These are phyloP conservation scores for Palaemon carinicauda DNA, from an alignment of 1,140 invertebrate genomes.

Conservation along the genomic window DNA sequence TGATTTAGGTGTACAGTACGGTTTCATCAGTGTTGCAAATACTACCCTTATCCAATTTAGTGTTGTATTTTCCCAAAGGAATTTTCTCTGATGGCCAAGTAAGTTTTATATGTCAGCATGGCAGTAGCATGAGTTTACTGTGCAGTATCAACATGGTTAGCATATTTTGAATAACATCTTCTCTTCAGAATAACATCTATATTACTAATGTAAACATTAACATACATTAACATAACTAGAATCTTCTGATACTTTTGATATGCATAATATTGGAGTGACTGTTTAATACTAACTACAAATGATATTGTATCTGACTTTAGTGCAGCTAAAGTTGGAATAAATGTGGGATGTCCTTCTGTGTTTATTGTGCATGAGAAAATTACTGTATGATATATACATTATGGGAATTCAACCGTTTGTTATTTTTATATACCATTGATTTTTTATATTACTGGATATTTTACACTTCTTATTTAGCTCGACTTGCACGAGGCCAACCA, in stretches of 20 bases:
- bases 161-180: too few relatives aligned
- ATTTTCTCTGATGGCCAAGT: too few relatives aligned
- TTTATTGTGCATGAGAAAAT: neutral
- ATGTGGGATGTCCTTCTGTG: neutral
- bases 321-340: neutral
- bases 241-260: slow-evolving; percentile 30
- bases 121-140: too few relatives aligned
- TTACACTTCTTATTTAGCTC: slow-evolving; percentile 67
- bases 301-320: slow-evolving; percentile 16
- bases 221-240: neutral
- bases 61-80: too few relatives aligned
- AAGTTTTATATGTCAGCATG: too few relatives aligned
- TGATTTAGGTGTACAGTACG: too few relatives aligned
- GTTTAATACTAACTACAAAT: slow-evolving; percentile 21
- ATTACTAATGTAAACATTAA: neutral
- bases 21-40: too few relatives aligned
- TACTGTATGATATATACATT: too few relatives aligned
- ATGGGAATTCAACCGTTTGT: too few relatives aligned
- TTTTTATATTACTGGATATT: neutral
- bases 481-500: slow-evolving; percentile 82
- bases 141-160: too few relatives aligned
- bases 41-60: too few relatives aligned
- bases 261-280: neutral
- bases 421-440: neutral
- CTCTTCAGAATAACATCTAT: neutral